Base-by-base conservation (phyloP, 2,113 vertebrate genomes). In the Gulo gulo region DNA sequence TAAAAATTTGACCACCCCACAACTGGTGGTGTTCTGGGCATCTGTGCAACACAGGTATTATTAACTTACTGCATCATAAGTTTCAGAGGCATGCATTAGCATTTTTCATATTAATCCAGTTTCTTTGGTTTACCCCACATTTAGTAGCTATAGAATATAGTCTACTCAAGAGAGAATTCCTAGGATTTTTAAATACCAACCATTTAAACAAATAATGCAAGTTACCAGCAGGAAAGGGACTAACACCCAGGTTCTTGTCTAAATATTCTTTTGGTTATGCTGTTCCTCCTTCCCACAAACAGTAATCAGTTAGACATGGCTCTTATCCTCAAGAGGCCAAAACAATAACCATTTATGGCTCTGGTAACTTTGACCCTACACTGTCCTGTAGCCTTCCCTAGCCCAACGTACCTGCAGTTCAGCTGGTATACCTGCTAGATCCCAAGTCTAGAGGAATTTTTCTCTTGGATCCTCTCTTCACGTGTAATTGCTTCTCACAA, bases 1-100 rank as follows among this genome's bases (percentile, higher is more conserved):
- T 89, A 79, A 86, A 97, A 96, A 23, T 59, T 89, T 50, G 85
- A 20, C 89, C 74, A 59, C 74, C 11, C 69, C 90, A 81, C 7
- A 90, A 42, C 55, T 91, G 16, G 7, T n/a, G n/a, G n/a, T n/a
- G n/a, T n/a, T n/a, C 34, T 97, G 67, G 97, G 39, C 39, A 8
- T 71, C 88, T 97, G 55, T n/a, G 92, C 26, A 82, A 36, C 18
- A 78, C n/a, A 84, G 47, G 2, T 86, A 42, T 81, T 29, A 65
- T 55, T 52, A 69, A 39, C n/a, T 94, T 74, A 34, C 8, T 86
- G 82, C 13, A 21, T 61, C 21, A 1, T 81, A 79, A 65, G 31
- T 63, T 24, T 76, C 57, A 34, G 6, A 20, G 83, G 3, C 34
- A 20, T 83, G 3, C 34, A 71, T 94, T 91, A 61, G 52, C 20